Evolutionary conservation across 2,888 invertebrate genomes (phyloP).

Genomic region (Amitus sp.): DNA sequence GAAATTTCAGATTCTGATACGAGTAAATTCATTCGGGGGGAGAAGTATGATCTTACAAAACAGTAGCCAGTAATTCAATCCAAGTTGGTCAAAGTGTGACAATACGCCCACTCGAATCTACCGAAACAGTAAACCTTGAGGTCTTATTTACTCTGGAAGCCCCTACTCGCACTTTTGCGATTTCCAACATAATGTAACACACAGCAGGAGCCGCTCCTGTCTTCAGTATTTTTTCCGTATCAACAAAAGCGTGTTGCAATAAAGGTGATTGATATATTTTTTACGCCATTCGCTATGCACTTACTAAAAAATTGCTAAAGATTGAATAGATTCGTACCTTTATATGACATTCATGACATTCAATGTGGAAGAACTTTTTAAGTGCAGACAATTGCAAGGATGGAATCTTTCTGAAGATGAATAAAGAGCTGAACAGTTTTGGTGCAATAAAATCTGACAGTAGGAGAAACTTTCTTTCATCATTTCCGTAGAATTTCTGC

Average conservation of each 20-base stretch:
- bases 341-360: too few species aligned
- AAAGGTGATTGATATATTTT: background rate
- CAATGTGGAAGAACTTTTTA: too few species aligned
- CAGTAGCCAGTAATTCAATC: conserved; percentile 7
- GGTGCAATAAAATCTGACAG: too few species aligned
- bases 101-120: conserved; percentile 2
- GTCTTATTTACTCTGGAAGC: conserved; percentile 39
- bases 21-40: too few species aligned
- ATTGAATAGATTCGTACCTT: too few species aligned
- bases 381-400: too few species aligned
- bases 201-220: conserved; percentile 9
- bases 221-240: background rate
- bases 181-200: conserved; percentile 48
- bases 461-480: too few species aligned
- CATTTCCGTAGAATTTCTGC: too few species aligned
- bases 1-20: too few species aligned
- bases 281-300: background rate
- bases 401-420: too few species aligned
- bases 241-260: conserved; percentile 1
- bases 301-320: too few species aligned
- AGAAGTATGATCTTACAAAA: conserved; percentile 3
- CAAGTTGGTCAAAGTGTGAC: conserved; percentile 7
- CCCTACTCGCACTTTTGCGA: conserved; percentile 51
- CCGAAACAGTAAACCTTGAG: conserved; percentile 10
- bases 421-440: too few species aligned